Base-by-base conservation (phyloP, 2,888 invertebrate genomes). In the Dromius quadrimaculatus region DNA sequence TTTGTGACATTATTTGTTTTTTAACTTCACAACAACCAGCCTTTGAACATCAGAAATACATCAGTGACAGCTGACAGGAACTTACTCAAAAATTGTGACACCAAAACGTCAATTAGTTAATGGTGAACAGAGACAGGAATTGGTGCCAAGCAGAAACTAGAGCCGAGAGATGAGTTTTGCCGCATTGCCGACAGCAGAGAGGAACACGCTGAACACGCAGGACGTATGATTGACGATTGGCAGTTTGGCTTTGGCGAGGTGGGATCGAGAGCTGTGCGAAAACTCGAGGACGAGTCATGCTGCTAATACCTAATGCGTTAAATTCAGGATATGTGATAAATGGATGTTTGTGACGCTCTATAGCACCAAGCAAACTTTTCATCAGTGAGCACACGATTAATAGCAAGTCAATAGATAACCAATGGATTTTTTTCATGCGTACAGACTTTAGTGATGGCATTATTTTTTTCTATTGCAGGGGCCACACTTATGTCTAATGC, bases 41-140 rank as follows among this genome's bases (percentile, higher is more conserved):
- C 41, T 41, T 41, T 6, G 15, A 41, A 41, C 41, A 41, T 41
- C 8, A 41, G 15, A 41, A 41, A 6, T 41, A 6, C 41, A 41
- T 41, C 41, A 6, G 2, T 1, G 2, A 28, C 13, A 1, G 15
- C 15, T 15, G 41, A 15, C 41, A 41, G 15, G 3, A 15, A 41
- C 1, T 41, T 15, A 41, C 11, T 41, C 1, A 36, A 38, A 41
- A 41, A 41, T 15, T n/a, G 41, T 41, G 41, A 41, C 41, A 41
- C 41, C 41, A 41, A 41, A 41, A 41, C 15, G 41, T 41, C 41
- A 41, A 41, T 41, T 41, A 41, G 41, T 41, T n/a, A 41, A 41
- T 41, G 15, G 15, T 41, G 41, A 41, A 41, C 41, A 15, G 41
- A n/a, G 41, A 1, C 13, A 9, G 41, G 13, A n/a, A 15, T 41